Evolutionary conservation across 2,797 vertebrate species (phyloP).

Genomic region (Sarcophilus harrisii): DNA sequence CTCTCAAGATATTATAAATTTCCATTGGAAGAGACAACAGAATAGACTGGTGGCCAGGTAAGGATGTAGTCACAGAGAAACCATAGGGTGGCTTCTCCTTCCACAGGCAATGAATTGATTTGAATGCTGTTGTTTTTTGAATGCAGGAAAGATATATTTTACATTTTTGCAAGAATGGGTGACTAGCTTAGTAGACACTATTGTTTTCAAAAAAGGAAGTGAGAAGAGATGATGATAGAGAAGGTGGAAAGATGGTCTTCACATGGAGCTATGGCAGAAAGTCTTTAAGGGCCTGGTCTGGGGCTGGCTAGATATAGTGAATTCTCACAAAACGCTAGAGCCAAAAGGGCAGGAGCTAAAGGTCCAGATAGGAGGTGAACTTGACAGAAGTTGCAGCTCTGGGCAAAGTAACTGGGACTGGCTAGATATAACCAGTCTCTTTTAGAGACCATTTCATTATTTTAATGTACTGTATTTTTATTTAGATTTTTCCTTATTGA

Average conservation of each 20-base stretch:
- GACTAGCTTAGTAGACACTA: no score
- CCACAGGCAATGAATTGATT: not conserved
- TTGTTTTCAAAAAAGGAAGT: not conserved
- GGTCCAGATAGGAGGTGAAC: not conserved
- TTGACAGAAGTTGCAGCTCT: not conserved
- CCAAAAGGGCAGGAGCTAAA: not conserved
- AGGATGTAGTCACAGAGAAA: not conserved
- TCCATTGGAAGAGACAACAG: not conserved
- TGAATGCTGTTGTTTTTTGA: not conserved
- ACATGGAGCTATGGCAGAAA: not conserved
- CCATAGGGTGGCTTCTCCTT: not conserved
- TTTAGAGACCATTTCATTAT: not conserved
- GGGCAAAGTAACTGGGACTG: not conserved
- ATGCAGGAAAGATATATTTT: no score
- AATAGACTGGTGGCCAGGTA: not conserved
- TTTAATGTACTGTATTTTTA: not conserved
- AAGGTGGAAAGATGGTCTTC: not conserved
- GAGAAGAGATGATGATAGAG: not conserved
- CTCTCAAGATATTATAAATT: not conserved
- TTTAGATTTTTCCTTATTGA: not conserved
- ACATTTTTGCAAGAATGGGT: no score
- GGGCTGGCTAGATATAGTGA: not conserved
- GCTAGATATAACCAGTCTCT: not conserved
- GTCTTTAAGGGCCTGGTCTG: not conserved
- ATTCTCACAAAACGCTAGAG: not conserved